Conservation (phyloP, 2,888 invertebrate genomes). For the Athalia rosae region DNA sequence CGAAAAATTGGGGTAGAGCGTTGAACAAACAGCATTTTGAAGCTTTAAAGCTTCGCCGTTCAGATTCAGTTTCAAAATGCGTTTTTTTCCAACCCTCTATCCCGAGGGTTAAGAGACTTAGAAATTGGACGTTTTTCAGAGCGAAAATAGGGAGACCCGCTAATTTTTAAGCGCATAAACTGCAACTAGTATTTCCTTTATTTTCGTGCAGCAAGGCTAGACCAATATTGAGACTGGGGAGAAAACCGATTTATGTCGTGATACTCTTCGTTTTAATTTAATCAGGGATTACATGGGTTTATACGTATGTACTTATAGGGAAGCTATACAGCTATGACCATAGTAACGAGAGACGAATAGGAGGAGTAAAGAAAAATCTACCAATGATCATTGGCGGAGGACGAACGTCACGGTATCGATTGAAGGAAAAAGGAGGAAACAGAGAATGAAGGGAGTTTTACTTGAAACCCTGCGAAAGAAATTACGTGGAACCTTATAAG, state of each 20-base stretch:
- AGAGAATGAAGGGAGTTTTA: not conserved
- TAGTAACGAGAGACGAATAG: not conserved
- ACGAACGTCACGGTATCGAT: slow-evolving; percentile 18
- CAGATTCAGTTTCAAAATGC: no score
- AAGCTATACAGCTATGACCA: not conserved
- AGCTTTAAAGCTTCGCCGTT: no score
- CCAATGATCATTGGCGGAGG: not conserved
- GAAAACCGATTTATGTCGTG: not conserved
- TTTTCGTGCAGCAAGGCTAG: not conserved
- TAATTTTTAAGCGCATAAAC: no score
- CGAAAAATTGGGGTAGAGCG: no score
- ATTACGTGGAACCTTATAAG: slow-evolving; percentile 17
- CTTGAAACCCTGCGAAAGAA: slow-evolving; percentile 21
- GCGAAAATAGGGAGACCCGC: no score
- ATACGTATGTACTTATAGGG: not conserved
- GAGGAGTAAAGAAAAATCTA: not conserved
- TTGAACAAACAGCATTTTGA: no score
- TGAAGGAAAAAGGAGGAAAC: not conserved
- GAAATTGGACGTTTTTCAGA: no score
- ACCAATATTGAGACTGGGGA: not conserved
- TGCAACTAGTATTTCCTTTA: no score
- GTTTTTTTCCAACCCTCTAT: no score
- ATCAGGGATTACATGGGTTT: slow-evolving; percentile 22
- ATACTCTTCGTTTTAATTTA: slow-evolving; percentile 27
- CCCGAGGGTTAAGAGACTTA: no score